A percentile compares a stretch with the other conserved stretches of the same genome.
phyloP scores from a whole-genome alignment of 2,797 vertebrate genomes.

The Potorous gilbertii region DNA sequence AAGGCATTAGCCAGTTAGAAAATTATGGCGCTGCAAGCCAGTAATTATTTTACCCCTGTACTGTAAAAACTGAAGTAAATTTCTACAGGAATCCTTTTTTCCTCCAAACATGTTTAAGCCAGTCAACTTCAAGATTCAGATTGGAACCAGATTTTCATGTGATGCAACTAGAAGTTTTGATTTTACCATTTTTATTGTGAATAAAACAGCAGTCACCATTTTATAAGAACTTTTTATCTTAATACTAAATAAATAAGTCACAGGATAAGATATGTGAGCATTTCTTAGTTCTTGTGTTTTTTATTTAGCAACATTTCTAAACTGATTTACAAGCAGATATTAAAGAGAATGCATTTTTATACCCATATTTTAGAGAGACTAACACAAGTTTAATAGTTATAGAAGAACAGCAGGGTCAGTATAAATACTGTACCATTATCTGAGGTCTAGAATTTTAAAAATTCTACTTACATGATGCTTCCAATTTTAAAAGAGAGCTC shows the following conservation, averaged over 20 bases:
- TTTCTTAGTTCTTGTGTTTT: neutral
- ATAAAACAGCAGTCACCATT: neutral
- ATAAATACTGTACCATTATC: neutral
- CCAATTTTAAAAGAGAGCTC: neutral
- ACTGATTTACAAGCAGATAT: neutral
- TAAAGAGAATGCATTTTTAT: neutral
- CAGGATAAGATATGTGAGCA: neutral
- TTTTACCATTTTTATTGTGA: neutral
- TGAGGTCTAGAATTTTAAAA: neutral
- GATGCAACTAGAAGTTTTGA: neutral
- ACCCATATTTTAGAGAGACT: neutral
- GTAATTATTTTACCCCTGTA: neutral
- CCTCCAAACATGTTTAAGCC: neutral
- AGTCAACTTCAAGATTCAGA: neutral
- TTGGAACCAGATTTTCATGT: neutral
- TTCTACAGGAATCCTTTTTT: neutral
- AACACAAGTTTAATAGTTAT: neutral
- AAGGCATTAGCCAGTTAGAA: neutral
- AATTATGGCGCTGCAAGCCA: neutral
- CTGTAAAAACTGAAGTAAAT: neutral
- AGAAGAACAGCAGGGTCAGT: neutral
- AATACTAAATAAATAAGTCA: neutral
- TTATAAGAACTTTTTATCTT: neutral
- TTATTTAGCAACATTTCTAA: neutral
- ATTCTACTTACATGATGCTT: neutral